Evolutionary conservation across 2,113 vertebrate genomes (phyloP), one percentile per base, ranked within the genome.

Genomic region (Phasianus colchicus): DNA sequence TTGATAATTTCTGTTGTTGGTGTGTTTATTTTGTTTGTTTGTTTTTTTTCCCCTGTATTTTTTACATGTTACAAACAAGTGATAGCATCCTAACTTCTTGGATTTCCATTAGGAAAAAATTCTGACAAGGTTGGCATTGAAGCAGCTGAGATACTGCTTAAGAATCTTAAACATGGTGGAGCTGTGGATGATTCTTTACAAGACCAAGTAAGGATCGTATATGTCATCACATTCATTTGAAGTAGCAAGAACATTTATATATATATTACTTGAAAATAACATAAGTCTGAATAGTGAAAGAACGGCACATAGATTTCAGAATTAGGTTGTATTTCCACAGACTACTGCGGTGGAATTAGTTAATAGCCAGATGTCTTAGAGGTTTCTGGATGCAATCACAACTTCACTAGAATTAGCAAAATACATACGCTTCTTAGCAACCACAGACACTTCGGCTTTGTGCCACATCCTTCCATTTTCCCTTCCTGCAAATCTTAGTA

Each of bases 171-270:
- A 94, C 98, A 99, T 83, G 99, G 99, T 43, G 99, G 99, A 89
- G 98, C 99, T 48, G 99, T 99, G 91, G 99, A 99, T 40, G 99
- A 99, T 86, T 99, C 99, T 95, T 97, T 99, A 58, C 99, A 99
- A 97, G 99, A 99, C 85, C 99, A 99, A 98, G 99, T 99, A 97
- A 97, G 96, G 34, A 32, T 89, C 14, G 48, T 71, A 0, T 29
- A 8, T 66, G 13, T n/a, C 38, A 55, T 81, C 61, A 38, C 16
- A 15, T 83, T 73, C 79, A 27, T 32, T 19, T 61, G 36, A 72
- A 81, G 52, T 42, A 70, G 74, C 36, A 90, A 60, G 32, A 55
- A 60, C 14, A 12, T 36, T 15, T 7, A 20, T 82, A 24, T 65
- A 9, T 47, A 8, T 38, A 38, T 48, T 42, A 9, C 13, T 61